Evolutionary conservation across 2,113 vertebrate genomes (phyloP).

Genomic region (Stictonetta naevosa): DNA sequence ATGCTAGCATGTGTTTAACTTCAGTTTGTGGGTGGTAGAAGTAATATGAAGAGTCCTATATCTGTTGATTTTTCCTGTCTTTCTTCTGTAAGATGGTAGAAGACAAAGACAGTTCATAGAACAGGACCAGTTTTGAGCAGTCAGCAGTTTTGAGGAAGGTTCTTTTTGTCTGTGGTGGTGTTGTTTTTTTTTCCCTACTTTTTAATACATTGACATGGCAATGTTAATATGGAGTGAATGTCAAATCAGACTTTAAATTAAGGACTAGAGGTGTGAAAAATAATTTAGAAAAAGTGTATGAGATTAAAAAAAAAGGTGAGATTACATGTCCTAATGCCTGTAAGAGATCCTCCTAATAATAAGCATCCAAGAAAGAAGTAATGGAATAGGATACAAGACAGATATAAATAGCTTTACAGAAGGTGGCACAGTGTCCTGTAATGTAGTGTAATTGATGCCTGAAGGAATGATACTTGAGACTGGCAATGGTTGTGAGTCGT

Average conservation of each 20-base stretch:
- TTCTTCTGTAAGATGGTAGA: neutral
- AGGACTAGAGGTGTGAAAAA: neutral
- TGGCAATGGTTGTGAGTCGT: neutral
- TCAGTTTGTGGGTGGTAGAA: neutral
- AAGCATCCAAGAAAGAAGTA: neutral
- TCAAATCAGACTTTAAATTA: neutral
- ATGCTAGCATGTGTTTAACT: neutral
- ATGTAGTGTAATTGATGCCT: neutral
- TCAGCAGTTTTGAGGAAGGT: neutral
- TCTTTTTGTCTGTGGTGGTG: neutral
- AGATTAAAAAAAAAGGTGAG: neutral
- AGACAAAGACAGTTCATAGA: neutral
- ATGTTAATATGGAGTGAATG: neutral
- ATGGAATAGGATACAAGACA: neutral
- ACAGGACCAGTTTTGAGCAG: neutral
- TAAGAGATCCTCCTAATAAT: neutral
- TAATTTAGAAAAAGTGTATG: neutral
- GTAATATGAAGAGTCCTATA: neutral
- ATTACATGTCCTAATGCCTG: neutral
- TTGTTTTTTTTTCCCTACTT: neutral
- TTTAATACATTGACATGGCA: neutral
- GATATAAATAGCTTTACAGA: neutral
- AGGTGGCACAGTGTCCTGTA: neutral
- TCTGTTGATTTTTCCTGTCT: neutral
- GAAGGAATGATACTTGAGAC: slow-evolving; percentile 41